These are phyloP conservation scores for Mesorhabditis spiculigera DNA, from an alignment of 2,888 invertebrate species.

Conservation along the genomic window DNA sequence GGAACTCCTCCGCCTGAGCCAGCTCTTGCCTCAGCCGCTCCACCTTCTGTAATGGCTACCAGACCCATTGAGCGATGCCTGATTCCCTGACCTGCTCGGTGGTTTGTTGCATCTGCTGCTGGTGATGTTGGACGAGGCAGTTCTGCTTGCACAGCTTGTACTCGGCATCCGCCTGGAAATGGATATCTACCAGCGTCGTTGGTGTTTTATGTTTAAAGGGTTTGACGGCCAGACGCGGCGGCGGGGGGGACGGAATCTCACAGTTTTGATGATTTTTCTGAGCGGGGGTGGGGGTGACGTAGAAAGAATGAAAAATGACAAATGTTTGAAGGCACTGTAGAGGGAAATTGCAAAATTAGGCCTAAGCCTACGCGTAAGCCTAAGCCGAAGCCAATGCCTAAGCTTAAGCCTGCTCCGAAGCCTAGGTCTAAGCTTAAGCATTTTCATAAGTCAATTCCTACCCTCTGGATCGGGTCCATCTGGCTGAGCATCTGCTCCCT, in stretches of 20 bases:
- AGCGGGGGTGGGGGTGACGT: no score
- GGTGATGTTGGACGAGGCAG: background rate
- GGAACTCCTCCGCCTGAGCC: background rate
- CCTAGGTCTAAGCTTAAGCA: background rate
- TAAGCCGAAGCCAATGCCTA: background rate
- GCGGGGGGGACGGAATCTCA: no score
- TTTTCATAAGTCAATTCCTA: background rate
- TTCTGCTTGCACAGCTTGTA: background rate
- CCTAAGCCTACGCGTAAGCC: no score
- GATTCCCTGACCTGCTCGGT: background rate
- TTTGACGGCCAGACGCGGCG: no score
- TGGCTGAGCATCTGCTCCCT: background rate
- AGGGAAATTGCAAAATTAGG: no score
- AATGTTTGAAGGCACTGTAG: no score
- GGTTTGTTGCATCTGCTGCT: background rate
- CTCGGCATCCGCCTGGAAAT: slow-evolving; percentile 1
- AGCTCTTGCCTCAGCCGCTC: slow-evolving; percentile 1
- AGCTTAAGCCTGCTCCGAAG: background rate
- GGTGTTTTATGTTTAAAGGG: no score
- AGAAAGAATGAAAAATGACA: no score
- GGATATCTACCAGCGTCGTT: no score
- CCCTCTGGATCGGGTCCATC: background rate
- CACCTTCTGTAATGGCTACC: background rate
- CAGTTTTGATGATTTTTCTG: no score
- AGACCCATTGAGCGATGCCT: no score